Percentiles rank a stretch among this genome's conserved stretches.
Evolutionary conservation across 2,888 invertebrate species (phyloP).

Genomic region (Ceriagrion tenellum): DNA sequence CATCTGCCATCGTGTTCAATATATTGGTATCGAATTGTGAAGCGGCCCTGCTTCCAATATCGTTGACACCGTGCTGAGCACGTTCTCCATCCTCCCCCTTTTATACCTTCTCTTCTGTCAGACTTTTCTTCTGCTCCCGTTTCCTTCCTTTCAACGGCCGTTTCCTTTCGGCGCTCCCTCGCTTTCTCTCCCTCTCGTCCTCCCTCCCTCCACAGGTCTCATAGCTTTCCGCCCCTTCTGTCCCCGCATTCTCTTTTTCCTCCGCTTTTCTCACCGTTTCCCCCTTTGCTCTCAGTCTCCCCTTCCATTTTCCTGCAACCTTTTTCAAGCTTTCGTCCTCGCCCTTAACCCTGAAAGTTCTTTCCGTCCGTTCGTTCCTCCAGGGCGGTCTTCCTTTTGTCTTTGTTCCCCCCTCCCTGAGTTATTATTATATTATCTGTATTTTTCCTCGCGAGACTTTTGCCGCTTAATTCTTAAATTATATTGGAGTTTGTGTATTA

Average conservation of each 20-base stretch:
- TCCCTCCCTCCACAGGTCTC: not conserved
- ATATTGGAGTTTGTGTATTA: no score
- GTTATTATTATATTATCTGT: not conserved
- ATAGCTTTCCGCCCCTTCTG: no score
- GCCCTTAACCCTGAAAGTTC: slow-evolving; percentile 25
- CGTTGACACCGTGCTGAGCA: no score
- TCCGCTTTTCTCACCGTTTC: not conserved
- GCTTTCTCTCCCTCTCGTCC: not conserved
- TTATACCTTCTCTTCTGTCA: not conserved
- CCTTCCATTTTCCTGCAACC: not conserved
- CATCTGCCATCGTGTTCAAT: no score
- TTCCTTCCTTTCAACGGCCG: not conserved
- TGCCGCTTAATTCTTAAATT: no score
- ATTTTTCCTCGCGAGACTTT: not conserved
- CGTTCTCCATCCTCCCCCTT: no score
- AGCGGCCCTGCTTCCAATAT: no score
- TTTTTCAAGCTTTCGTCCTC: not conserved
- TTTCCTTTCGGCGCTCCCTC: not conserved
- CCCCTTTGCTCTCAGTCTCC: not conserved
- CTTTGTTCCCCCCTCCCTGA: not conserved
- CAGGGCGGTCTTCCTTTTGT: not conserved
- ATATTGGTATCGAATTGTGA: no score
- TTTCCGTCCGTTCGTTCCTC: not conserved
- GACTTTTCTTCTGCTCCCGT: not conserved
- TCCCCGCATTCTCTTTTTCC: no score